Evolutionary conservation across 2,797 vertebrate genomes (phyloP).

Genomic region (Adelosebastes latens): DNA sequence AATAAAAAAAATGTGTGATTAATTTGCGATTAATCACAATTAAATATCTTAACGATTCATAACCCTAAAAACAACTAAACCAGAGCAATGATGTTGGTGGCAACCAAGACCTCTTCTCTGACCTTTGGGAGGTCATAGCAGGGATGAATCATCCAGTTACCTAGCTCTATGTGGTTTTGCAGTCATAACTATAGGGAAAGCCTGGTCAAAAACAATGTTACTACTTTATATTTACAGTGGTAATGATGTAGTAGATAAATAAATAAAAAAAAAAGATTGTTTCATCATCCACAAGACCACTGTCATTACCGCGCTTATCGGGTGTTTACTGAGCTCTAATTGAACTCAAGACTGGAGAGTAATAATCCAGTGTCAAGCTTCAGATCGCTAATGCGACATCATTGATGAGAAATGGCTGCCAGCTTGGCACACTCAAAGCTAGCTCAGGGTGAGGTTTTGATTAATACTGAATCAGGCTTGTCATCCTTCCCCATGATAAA

Average conservation of each 20-base stretch:
- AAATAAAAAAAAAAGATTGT: neutral
- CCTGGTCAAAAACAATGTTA: neutral
- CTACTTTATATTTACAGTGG: neutral
- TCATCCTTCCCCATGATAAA: conserved; percentile 63
- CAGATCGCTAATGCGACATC: conserved; percentile 64
- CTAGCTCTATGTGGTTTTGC: neutral
- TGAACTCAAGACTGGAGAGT: conserved; percentile 56
- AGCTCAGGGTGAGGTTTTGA: conserved; percentile 70
- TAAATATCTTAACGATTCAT: too few relatives aligned
- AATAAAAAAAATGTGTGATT: too few relatives aligned
- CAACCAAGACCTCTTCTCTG: neutral
- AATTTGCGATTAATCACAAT: too few relatives aligned
- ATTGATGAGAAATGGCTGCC: conserved; percentile 65
- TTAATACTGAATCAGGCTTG: conserved; percentile 70
- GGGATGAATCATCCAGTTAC: conserved; percentile 1
- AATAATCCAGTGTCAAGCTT: conserved; percentile 60
- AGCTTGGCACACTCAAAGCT: conserved; percentile 54
- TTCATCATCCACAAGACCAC: conserved; percentile 26
- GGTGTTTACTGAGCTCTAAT: conserved; percentile 64
- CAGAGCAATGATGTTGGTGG: neutral
- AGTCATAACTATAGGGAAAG: neutral
- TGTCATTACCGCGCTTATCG: conserved; percentile 37
- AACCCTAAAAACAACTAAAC: neutral
- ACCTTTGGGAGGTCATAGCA: neutral
- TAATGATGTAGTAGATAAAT: conserved; percentile 2